These are phyloP conservation scores for Girardinichthys multiradiatus DNA, from an alignment of 2,113 vertebrate genomes.

Conservation along the genomic window DNA sequence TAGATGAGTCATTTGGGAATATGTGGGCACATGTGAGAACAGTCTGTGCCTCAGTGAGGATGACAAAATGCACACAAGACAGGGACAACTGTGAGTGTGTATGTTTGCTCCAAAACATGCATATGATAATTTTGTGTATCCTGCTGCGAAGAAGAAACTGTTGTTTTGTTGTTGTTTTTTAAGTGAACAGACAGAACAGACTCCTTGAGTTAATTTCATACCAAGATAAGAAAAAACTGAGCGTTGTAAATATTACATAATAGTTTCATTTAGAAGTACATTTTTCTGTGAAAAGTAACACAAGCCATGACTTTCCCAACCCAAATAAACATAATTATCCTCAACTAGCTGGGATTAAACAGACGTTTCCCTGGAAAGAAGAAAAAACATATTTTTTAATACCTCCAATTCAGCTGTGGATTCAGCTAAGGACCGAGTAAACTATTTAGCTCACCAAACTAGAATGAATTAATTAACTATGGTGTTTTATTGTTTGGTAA, in stretches of 20 bases:
- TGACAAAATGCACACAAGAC: slow-evolving; percentile 3
- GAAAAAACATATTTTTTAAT: too few species aligned
- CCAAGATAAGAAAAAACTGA: background rate
- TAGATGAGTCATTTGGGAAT: slow-evolving; percentile 64
- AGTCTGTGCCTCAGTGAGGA: slow-evolving; percentile 59
- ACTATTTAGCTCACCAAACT: background rate
- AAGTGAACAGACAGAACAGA: slow-evolving; percentile 27
- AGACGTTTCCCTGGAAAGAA: background rate
- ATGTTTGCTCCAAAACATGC: background rate
- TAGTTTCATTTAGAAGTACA: background rate
- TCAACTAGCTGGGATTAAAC: background rate
- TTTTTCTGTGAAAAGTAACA: background rate
- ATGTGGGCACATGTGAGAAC: slow-evolving; percentile 73
- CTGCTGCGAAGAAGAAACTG: slow-evolving; percentile 15
- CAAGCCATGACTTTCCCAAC: background rate
- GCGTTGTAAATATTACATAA: slow-evolving; percentile 29
- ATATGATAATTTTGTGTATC: slow-evolving; percentile 37
- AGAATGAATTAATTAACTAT: background rate
- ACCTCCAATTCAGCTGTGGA: too few species aligned
- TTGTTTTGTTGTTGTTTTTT: background rate
- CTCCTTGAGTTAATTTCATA: background rate
- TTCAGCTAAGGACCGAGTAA: too few species aligned
- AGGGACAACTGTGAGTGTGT: background rate
- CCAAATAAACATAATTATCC: background rate
- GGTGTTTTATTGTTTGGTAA: background rate